Percentiles rank a stretch among this genome's conserved stretches.
phyloP scores from a whole-genome alignment of 2,888 invertebrate genomes.

The Cyclophora albipunctata region DNA sequence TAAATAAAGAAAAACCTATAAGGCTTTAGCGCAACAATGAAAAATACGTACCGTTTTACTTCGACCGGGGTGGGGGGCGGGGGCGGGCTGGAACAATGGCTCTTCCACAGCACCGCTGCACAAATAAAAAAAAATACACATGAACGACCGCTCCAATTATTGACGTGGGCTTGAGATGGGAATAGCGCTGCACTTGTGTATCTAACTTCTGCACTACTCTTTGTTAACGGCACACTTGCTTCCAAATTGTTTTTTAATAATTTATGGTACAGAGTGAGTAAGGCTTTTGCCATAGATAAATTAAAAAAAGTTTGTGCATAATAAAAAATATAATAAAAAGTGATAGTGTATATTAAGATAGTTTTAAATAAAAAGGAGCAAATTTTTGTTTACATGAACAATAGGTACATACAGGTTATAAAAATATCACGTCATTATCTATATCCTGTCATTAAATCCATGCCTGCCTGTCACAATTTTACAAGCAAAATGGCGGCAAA shows the following conservation, averaged over 20 bases:
- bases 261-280: no score
- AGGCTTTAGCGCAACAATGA: slow-evolving; percentile 73
- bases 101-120: slow-evolving; percentile 62
- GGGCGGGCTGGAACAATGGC: slow-evolving; percentile 58
- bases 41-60: slow-evolving; percentile 74
- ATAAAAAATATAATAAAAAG: no score
- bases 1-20: slow-evolving; percentile 74
- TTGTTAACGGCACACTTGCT: slow-evolving; percentile 16
- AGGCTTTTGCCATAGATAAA: no score
- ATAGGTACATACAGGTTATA: no score
- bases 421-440: no score
- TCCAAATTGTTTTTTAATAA: neutral
- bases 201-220: slow-evolving; percentile 28
- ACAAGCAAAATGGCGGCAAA: no score
- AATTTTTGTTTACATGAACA: no score
- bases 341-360: no score
- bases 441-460: no score
- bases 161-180: slow-evolving; percentile 65
- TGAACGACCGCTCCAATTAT: slow-evolving; percentile 72
- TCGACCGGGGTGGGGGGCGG: slow-evolving; percentile 33
- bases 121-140: slow-evolving; percentile 60
- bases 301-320: no score
- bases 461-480: no score
- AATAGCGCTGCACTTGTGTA: slow-evolving; percentile 34
- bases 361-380: no score